Evolutionary conservation across 1,140 invertebrate genomes (phyloP).

Genomic region (Cotesia typhae): DNA sequence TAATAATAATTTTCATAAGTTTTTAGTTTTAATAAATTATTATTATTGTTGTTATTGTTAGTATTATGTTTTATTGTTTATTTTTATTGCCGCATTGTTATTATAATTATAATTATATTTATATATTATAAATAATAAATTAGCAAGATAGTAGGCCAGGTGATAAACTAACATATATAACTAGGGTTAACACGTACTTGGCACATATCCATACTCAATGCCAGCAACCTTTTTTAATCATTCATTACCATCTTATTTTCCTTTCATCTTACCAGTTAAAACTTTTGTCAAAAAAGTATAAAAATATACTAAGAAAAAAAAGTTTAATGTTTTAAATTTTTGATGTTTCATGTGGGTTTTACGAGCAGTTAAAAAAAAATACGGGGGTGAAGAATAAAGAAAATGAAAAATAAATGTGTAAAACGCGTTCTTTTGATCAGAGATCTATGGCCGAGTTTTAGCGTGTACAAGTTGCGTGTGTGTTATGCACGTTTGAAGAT

Average conservation of each 20-base stretch:
- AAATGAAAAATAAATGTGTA: neutral
- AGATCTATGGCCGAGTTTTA: neutral
- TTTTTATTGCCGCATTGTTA: too few species aligned
- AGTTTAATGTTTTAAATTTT: too few species aligned
- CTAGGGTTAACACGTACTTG: constrained; percentile 22
- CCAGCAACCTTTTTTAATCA: neutral
- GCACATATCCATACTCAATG: constrained; percentile 21
- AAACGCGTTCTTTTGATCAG: neutral
- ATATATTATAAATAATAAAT: neutral
- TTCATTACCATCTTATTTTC: constrained; percentile 18
- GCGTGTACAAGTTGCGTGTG: neutral
- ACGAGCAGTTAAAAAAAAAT: neutral
- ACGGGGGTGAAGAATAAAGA: neutral
- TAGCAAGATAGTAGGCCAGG: constrained; percentile 22
- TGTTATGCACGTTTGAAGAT: neutral
- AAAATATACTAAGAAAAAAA: too few species aligned
- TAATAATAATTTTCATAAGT: too few species aligned
- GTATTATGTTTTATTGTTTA: too few species aligned
- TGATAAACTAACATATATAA: constrained; percentile 15
- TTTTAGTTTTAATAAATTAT: too few species aligned
- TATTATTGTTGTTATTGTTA: too few species aligned
- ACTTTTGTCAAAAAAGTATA: too few species aligned
- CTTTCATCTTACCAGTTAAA: constrained; percentile 1
- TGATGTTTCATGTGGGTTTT: neutral
- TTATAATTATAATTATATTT: too few species aligned